These are phyloP conservation scores for Alosa sapidissima DNA, from an alignment of 2,797 vertebrate genomes.

Conservation along the genomic window DNA sequence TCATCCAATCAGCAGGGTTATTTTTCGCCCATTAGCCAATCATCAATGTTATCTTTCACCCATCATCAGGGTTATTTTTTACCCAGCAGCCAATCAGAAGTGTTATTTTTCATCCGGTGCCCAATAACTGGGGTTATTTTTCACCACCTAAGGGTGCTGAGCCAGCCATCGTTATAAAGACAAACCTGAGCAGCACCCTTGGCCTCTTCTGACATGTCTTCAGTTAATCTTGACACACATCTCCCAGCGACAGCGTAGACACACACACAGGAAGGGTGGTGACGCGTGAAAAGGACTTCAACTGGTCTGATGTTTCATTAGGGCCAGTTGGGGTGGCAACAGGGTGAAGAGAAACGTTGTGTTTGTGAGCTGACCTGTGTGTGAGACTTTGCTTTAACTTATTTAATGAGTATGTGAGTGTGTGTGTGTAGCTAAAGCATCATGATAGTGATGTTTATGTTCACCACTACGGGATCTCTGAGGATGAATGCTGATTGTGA, in stretches of 20 bases:
- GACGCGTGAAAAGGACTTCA: conserved; percentile 35
- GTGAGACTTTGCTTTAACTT: neutral
- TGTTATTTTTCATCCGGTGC: neutral
- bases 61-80: conserved; percentile 31
- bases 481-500: neutral
- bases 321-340: neutral
- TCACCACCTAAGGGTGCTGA: neutral
- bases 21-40: conserved; percentile 41
- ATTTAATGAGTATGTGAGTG: neutral
- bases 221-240: neutral
- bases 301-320: conserved; percentile 20
- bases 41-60: neutral
- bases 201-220: neutral
- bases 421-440: neutral
- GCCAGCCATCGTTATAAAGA: neutral
- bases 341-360: neutral
- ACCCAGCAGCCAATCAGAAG: conserved; percentile 30
- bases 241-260: conserved; percentile 10
- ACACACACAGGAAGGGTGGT: neutral
- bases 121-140: conserved; percentile 12
- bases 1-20: conserved; percentile 35
- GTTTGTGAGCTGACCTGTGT: neutral
- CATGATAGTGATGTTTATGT: neutral
- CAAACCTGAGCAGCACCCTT: neutral
- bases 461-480: neutral